A percentile compares a stretch with the other conserved stretches of the same genome.
phyloP scores from a whole-genome alignment of 2,797 vertebrate species.

The Alauda arvensis region DNA sequence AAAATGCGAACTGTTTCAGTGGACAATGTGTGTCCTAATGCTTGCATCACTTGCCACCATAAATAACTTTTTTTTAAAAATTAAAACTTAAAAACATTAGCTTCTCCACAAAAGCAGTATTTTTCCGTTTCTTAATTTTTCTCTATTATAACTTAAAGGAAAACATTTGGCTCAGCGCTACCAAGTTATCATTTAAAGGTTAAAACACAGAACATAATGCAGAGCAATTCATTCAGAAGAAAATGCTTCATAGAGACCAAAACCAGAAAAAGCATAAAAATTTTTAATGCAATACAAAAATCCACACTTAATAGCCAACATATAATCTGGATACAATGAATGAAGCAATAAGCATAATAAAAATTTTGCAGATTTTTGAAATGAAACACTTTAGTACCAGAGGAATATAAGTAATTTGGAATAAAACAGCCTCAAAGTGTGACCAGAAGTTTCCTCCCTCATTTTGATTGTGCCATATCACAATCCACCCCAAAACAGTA shows the following conservation, averaged over 20 bases:
- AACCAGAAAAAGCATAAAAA: not conserved
- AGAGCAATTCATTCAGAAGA: not conserved
- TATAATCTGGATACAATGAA: not conserved
- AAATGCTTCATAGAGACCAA: not conserved
- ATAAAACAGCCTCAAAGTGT: not conserved
- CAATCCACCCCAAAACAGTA: not conserved
- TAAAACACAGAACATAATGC: not conserved
- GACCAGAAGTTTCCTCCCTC: not conserved
- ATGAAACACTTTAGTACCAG: not conserved
- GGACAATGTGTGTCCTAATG: not conserved
- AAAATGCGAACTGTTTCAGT: conserved; percentile 24
- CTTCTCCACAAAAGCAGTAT: not conserved
- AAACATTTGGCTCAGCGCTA: not conserved
- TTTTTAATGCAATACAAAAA: conserved; percentile 10
- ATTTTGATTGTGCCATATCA: not conserved
- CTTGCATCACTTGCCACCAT: not conserved
- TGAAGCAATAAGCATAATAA: not conserved
- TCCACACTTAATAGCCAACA: conserved; percentile 30
- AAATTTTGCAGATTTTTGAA: conserved; percentile 1
- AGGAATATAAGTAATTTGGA: not conserved
- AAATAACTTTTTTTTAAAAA: not conserved
- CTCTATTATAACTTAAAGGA: not conserved
- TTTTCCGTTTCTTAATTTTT: not conserved
- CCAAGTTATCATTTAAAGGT: not conserved
- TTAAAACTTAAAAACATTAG: not conserved